Percentiles rank a stretch among this genome's conserved stretches.
These are phyloP conservation scores for Gila orcuttii DNA, from an alignment of 2,113 vertebrate genomes.

Conservation along the genomic window DNA sequence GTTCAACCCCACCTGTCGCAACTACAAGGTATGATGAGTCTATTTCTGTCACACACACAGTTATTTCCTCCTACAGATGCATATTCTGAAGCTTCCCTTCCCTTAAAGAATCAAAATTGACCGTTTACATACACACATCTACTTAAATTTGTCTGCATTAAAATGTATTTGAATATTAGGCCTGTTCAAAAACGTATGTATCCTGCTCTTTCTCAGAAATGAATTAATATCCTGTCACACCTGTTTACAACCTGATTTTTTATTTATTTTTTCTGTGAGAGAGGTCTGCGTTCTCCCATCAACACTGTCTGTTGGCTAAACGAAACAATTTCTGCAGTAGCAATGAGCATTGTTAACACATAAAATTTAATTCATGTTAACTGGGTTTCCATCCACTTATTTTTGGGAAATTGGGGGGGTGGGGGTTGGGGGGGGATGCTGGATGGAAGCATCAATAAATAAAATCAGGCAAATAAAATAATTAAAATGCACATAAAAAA, in stretches of 20 bases:
- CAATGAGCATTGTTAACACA: background rate
- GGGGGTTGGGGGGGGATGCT: background rate
- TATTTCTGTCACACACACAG: conserved; percentile 6
- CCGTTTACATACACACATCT: background rate
- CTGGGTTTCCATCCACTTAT: background rate
- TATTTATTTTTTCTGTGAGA: too few relatives aligned
- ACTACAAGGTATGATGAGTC: conserved; percentile 81
- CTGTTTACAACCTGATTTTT: background rate
- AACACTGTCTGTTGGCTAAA: background rate
- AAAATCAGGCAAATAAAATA: background rate
- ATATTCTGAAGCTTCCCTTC: background rate
- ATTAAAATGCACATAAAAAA: background rate
- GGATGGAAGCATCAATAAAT: background rate
- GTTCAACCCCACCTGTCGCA: conserved; percentile 93
- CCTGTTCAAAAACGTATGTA: background rate
- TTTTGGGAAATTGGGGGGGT: background rate
- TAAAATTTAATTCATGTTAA: background rate
- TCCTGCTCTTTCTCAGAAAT: background rate
- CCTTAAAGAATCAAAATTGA: background rate
- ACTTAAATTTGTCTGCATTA: background rate
- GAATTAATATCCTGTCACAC: background rate
- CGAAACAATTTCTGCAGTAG: background rate
- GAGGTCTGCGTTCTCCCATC: background rate
- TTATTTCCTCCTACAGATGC: background rate
- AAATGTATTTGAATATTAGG: background rate